These are phyloP conservation scores for Drosophila formosana DNA, from an alignment of 2,888 invertebrate species.

Conservation along the genomic window DNA sequence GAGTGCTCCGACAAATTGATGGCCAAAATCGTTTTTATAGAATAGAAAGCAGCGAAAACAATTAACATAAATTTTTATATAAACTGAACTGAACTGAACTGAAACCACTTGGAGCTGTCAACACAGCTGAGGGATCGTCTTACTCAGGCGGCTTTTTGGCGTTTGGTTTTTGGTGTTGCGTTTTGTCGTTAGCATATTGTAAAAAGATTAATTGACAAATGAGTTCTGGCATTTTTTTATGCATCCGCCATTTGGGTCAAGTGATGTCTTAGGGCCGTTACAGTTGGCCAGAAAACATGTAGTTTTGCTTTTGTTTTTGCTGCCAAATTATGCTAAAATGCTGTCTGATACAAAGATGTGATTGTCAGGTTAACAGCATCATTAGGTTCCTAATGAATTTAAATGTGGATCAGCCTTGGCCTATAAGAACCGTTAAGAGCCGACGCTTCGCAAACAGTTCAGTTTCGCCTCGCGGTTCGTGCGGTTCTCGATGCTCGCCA, in stretches of 20 bases:
- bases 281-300: not conserved
- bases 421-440: slow-evolving; percentile 75
- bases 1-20: slow-evolving; percentile 23
- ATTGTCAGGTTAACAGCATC: slow-evolving; percentile 56
- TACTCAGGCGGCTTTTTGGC: slow-evolving; percentile 20
- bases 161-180: not conserved
- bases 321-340: slow-evolving; percentile 55
- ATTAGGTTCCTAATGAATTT: slow-evolving; percentile 44
- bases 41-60: slow-evolving; percentile 67
- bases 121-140: slow-evolving; percentile 28
- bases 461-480: slow-evolving; percentile 49
- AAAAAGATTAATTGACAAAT: slow-evolving; percentile 63
- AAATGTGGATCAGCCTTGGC: slow-evolving; percentile 28
- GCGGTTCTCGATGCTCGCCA: slow-evolving; percentile 53
- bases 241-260: slow-evolving; percentile 57
- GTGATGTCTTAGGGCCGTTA: slow-evolving; percentile 50
- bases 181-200: slow-evolving; percentile 32
- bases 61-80: slow-evolving; percentile 67
- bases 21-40: slow-evolving; percentile 8
- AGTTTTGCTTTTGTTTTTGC: not conserved
- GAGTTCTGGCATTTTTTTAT: slow-evolving; percentile 45
- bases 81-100: slow-evolving; percentile 27
- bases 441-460: slow-evolving; percentile 66
- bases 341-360: slow-evolving; percentile 49
- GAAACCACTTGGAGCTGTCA: slow-evolving; percentile 53